Percentiles rank a stretch among this genome's conserved stretches.
Conservation (phyloP, 2,113 vertebrate genomes). For the Boleophthalmus pectinirostris region DNA sequence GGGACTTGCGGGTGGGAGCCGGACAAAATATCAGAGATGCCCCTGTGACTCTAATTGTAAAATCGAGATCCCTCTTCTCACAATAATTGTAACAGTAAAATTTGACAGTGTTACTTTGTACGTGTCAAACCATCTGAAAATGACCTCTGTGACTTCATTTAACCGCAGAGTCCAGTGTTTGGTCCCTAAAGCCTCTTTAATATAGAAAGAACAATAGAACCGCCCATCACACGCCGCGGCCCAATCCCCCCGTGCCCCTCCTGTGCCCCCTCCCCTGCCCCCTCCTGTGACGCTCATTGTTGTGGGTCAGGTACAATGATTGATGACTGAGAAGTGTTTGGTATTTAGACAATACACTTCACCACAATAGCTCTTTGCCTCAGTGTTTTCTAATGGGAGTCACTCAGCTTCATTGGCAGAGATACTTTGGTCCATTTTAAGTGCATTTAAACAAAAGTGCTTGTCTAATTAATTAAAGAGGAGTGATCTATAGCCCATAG, state of each 20-base stretch:
- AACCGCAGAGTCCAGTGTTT: background rate
- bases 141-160: background rate
- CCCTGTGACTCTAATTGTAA: too few species aligned
- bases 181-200: background rate
- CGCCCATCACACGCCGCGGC: background rate
- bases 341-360: background rate
- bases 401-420: background rate
- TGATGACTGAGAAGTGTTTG: background rate
- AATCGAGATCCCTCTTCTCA: too few species aligned
- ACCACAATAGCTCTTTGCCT: background rate
- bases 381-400: background rate
- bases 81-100: too few species aligned
- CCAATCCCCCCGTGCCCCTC: background rate
- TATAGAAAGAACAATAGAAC: background rate
- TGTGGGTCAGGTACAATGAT: background rate
- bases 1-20: too few species aligned
- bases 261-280: too few species aligned
- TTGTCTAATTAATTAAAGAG: background rate
- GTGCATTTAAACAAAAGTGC: background rate
- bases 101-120: background rate
- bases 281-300: background rate
- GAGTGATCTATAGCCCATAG: background rate
- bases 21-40: too few species aligned
- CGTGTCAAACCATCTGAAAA: background rate
- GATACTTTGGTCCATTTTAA: background rate